Evolutionary conservation across 2,888 invertebrate species (phyloP).

Genomic region (Chymomyza amoena): DNA sequence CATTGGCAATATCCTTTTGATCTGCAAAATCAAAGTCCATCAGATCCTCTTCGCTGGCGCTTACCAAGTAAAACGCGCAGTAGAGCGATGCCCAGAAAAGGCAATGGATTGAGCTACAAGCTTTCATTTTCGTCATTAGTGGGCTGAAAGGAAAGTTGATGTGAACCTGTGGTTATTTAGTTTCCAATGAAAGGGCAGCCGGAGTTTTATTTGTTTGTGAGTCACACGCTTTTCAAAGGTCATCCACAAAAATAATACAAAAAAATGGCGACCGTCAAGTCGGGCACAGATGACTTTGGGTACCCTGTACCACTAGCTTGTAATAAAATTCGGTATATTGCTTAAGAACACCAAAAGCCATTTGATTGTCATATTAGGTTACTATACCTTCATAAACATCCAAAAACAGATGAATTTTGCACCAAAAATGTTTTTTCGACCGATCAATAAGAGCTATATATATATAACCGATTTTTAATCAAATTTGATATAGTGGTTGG

Average conservation of each 20-base stretch:
- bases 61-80: conserved; percentile 56
- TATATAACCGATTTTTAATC: no score
- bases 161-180: conserved; percentile 38
- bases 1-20: conserved; percentile 75
- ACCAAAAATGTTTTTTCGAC: no score
- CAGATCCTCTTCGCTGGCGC: conserved; percentile 62
- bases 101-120: conserved; percentile 44
- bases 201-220: conserved; percentile 36
- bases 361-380: no score
- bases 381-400: no score
- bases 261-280: no score
- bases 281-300: no score
- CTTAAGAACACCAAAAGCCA: no score
- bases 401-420: no score
- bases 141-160: conserved; percentile 2
- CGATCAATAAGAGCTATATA: no score
- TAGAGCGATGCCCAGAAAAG: conserved; percentile 65
- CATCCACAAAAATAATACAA: neutral
- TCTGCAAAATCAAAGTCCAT: conserved; percentile 70
- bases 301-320: no score
- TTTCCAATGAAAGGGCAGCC: conserved; percentile 44
- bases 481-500: no score
- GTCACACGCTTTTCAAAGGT: conserved; percentile 58
- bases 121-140: conserved; percentile 57
- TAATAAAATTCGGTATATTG: no score